These are phyloP conservation scores for Saguinus midas DNA, from an alignment of 2,113 vertebrate genomes.

Conservation along the genomic window DNA sequence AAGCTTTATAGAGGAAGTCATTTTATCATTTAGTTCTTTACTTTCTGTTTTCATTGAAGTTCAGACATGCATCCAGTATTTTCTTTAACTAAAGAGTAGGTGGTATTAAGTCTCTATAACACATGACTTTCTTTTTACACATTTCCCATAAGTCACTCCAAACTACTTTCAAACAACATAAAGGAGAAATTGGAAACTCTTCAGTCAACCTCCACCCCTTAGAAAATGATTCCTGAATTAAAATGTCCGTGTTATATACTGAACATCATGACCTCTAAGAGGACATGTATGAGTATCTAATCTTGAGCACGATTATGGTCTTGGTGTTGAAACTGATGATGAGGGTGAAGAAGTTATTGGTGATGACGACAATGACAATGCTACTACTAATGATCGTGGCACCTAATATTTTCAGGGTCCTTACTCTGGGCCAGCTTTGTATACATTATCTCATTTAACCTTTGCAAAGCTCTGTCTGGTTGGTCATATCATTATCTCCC, in stretches of 20 bases:
- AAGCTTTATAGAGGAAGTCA: background rate
- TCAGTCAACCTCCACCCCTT: background rate
- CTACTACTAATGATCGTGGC: background rate
- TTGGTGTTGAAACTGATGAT: constrained; percentile 14
- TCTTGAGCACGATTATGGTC: constrained; percentile 36
- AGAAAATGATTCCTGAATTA: constrained; percentile 40
- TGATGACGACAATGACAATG: background rate
- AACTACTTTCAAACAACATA: background rate
- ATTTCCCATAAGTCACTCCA: constrained; percentile 5
- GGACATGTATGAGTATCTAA: background rate
- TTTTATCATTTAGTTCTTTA: constrained; percentile 17
- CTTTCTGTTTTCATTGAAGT: background rate
- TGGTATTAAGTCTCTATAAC: background rate
- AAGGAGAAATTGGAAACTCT: constrained; percentile 11
- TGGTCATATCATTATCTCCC: constrained; percentile 47
- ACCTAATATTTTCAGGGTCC: constrained; percentile 11
- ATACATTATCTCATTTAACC: constrained; percentile 29
- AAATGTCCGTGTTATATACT: background rate
- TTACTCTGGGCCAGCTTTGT: background rate
- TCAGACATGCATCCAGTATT: background rate
- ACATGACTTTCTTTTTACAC: background rate
- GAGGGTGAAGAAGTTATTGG: background rate
- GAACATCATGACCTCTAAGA: background rate
- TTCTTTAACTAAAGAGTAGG: background rate
- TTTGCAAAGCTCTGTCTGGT: constrained; percentile 41